Base-by-base conservation (phyloP, 2,888 invertebrate genomes). In the Leuctra nigra region DNA sequence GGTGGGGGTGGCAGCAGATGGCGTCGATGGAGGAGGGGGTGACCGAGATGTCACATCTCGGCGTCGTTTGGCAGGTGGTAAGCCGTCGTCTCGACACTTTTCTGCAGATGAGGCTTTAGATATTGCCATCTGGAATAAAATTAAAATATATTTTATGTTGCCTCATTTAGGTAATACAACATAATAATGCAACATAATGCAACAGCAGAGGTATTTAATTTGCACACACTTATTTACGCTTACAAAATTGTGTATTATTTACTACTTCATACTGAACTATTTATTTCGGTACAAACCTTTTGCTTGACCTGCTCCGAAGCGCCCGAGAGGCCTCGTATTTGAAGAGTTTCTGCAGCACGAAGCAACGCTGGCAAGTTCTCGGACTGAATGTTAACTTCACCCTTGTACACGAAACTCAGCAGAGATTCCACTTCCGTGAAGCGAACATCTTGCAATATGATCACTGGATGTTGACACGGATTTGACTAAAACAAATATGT, bases 381-480 rank as follows among this genome's bases (percentile, higher is more conserved):
- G 55, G 67, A 65, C 24, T 64, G 64, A 55, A 68, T 67, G 54
- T 67, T 67, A 22, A 68, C 67, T 55, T 68, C 68, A 20, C 68
- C 68, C 56, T 67, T 67, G 57, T 68, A 68, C 54, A 68, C 64
- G 59, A 67, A 68, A 54, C 63, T 65, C 44, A 68, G 56, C 24
- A 68, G 61, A 24, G 66, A 65, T 59, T 67, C 66, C 18, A 68
- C 62, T 53, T 67, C 67, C 23, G 63, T 55, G 54, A 64, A 65
- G 47, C 64, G 63, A 22, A 66, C 64, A 55, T 66, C 66, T 52
- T 67, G 67, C 22, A 68, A 60, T 52, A 68, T 66, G 13, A 68
- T 63, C 9, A 67, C 67, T 33, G 68, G 68, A 62, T 84, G 83
- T 67, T 80, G 82, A 73, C 82, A 83, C 68, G 85, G 84, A 76